A percentile compares a stretch with the other conserved stretches of the same genome.
Evolutionary conservation across 2,797 vertebrate genomes (phyloP).

Genomic region (Eupleurogrammus muticus): DNA sequence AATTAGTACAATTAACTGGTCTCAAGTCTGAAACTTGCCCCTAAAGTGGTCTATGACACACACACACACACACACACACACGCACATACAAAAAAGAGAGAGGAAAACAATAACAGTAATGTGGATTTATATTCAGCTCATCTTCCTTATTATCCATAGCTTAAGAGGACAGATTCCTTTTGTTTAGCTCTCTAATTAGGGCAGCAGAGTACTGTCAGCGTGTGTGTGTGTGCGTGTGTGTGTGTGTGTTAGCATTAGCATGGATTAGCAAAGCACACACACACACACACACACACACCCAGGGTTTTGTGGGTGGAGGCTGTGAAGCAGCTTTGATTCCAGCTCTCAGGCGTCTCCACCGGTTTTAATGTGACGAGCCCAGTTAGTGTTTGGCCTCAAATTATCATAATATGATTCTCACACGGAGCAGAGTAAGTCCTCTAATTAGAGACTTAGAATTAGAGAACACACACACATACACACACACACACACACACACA

Average conservation of each 20-base stretch:
- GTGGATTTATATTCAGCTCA: constrained; percentile 7
- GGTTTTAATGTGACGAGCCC: constrained; percentile 14
- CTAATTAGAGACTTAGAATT: constrained; percentile 32
- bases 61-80: not conserved
- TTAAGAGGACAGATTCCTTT: constrained; percentile 10
- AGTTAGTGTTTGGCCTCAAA: constrained; percentile 17
- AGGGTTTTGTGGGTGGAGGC: constrained; percentile 14
- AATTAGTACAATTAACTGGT: no score
- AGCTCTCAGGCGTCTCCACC: not conserved
- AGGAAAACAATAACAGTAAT: not conserved
- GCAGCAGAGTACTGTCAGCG: not conserved
- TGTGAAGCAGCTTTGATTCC: constrained; percentile 25
- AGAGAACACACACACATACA: constrained; percentile 13
- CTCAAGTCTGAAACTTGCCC: no score
- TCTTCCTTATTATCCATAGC: constrained; percentile 12
- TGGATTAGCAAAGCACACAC: constrained; percentile 26
- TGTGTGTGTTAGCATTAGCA: constrained; percentile 22
- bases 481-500: not conserved
- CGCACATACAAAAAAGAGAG: not conserved
- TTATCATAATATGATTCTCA: constrained; percentile 34
- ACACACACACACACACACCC: not conserved
- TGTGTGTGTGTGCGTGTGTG: constrained; percentile 2
- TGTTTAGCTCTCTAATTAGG: constrained; percentile 28
- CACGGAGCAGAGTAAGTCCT: constrained; percentile 16
- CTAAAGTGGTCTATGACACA: no score